Base-by-base conservation (phyloP, 1,140 invertebrate species). In the Phthorimaea operculella region DNA sequence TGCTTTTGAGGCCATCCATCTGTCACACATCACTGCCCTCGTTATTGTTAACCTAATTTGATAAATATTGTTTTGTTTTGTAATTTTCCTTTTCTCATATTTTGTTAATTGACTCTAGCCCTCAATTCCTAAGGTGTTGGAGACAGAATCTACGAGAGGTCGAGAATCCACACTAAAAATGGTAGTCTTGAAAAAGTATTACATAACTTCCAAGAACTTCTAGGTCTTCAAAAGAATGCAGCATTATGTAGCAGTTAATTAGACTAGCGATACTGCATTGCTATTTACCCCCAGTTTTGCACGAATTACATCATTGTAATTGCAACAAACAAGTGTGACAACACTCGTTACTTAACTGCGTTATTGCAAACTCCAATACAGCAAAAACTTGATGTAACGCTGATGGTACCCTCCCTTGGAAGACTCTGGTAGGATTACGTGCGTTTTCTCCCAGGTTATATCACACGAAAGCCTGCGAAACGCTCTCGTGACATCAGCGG, bases 271-370 rank as follows among this genome's bases (percentile, higher is more conserved):
- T 47, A 17, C 16, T 47, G 44, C 44, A 16, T 17, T 47, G 16
- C 44, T 9, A 55, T 62, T 64, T 66, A 60, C 60, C 58, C 59
- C 53, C 36, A 47, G 55, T 15, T 47, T 66, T 67, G 59, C 68
- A 66, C 59, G 61, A 53, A 57, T 77, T 74, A 76, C 75, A 72
- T 74, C 69, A 51, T 4, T 50, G 66, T 70, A 75, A 72, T 75
- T 70, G 72, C 75, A 78, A 70, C 68, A 66, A 72, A 69, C 70
- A 59, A 64, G 66, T 79, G 68, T 81, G 76, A 76, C 72, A 75
- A 79, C 76, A 80, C 65, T 65, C 54, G 66, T 83, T 83, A 79
- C 74, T 66, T 76, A 77, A 79, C 61, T 56, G 14, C n/a, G 21
- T 16, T 50, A 61, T 65, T 68, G 68, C 66, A 59, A 60, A 66